A percentile compares a stretch with the other conserved stretches of the same genome.
These are phyloP conservation scores for Agraylea sexmaculata DNA, from an alignment of 1,140 invertebrate genomes.

Conservation along the genomic window DNA sequence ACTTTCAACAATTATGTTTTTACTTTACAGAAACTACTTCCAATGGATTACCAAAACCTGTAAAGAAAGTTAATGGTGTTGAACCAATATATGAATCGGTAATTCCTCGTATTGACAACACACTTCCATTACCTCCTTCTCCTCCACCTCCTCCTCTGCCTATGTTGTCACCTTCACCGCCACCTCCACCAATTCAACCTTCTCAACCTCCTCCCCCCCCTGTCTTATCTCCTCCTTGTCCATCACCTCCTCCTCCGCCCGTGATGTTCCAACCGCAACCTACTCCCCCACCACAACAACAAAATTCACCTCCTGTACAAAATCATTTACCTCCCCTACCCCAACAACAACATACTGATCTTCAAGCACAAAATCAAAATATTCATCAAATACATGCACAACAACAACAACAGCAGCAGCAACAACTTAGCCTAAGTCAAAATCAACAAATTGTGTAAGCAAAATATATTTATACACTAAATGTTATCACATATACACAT, in stretches of 20 bases:
- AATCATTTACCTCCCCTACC: constrained; percentile 11
- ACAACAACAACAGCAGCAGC: constrained; percentile 1
- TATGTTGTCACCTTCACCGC: constrained; percentile 27
- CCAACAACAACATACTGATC: constrained; percentile 9
- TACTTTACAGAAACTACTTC: neutral
- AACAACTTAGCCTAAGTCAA: too few relatives aligned
- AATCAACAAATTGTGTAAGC: too few relatives aligned
- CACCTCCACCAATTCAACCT: constrained; percentile 22
- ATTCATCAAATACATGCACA: constrained; percentile 4
- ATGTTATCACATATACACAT: too few relatives aligned
- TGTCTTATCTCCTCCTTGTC: constrained; percentile 5
- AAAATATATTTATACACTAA: too few relatives aligned
- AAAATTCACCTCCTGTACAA: too few relatives aligned
- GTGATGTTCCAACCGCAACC: neutral
- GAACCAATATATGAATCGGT: constrained; percentile 20
- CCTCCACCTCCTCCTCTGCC: constrained; percentile 28
- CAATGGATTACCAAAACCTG: neutral
- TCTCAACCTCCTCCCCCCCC: constrained; percentile 23
- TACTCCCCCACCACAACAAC: constrained; percentile 5
- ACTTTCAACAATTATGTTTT: neutral
- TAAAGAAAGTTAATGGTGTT: constrained; percentile 3
- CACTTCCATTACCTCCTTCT: constrained; percentile 31
- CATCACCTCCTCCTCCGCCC: constrained; percentile 13
- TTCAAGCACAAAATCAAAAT: constrained; percentile 2
- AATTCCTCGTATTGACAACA: constrained; percentile 21